phyloP scores from a whole-genome alignment of 2,113 vertebrate genomes.

The Phaetusa simplex region DNA sequence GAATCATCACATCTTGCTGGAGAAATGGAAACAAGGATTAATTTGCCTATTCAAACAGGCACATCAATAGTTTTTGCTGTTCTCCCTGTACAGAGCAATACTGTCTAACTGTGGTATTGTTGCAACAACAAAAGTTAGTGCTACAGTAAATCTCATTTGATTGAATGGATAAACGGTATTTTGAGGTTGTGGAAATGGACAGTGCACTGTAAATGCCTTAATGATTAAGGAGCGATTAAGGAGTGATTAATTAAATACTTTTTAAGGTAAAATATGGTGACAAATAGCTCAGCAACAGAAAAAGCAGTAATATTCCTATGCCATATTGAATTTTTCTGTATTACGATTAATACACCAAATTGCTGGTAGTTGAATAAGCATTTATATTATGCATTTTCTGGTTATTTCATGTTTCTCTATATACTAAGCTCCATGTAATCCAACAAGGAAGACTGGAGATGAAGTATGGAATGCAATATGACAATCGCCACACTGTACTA shows the following conservation, averaged over 20 bases:
- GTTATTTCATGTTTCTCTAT: neutral
- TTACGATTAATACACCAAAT: neutral
- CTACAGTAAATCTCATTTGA: neutral
- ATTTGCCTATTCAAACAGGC: constrained; percentile 50
- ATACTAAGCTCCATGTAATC: neutral
- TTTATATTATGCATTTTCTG: neutral
- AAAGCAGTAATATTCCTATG: neutral
- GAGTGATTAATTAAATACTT: neutral
- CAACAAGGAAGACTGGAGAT: neutral
- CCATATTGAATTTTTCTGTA: neutral
- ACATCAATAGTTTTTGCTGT: neutral
- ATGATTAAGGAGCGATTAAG: neutral
- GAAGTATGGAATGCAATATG: neutral
- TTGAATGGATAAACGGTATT: neutral
- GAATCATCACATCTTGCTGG: constrained; percentile 9
- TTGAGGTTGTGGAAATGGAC: neutral
- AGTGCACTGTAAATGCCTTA: neutral
- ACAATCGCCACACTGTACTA: neutral
- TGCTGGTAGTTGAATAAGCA: neutral
- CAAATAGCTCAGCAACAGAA: neutral
- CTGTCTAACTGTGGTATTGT: neutral
- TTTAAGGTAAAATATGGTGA: neutral
- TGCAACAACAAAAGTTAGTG: neutral
- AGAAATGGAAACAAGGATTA: constrained; percentile 30
- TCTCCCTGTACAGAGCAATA: constrained; percentile 6